These are phyloP conservation scores for Baryphthengus martii DNA, from an alignment of 2,113 vertebrate species.

Conservation along the genomic window DNA sequence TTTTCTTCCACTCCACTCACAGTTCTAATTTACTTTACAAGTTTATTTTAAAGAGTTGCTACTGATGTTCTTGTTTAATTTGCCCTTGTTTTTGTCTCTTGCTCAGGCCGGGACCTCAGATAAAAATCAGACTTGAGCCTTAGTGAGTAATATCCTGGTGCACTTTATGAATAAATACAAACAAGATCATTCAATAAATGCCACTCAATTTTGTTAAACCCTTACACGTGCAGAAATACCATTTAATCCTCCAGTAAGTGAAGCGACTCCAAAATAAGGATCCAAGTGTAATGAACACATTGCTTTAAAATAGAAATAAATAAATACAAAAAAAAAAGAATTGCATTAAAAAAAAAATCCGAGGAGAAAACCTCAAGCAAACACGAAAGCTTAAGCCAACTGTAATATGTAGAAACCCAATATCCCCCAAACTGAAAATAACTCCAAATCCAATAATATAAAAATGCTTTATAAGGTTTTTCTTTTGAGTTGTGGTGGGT, in stretches of 20 bases:
- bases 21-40: not conserved
- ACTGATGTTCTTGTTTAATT: not conserved
- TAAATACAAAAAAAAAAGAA: not conserved
- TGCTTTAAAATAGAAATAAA: constrained; percentile 39
- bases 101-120: constrained; percentile 59
- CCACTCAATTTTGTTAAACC: constrained; percentile 64
- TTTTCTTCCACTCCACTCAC: not conserved
- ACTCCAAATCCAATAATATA: constrained; percentile 55
- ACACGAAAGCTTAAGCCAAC: constrained; percentile 46
- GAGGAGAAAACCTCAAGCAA: constrained; percentile 54
- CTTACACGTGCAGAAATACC: constrained; percentile 61
- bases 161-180: constrained; percentile 74
- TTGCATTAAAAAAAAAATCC: not conserved
- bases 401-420: constrained; percentile 51
- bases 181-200: constrained; percentile 71
- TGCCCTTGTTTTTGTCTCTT: constrained; percentile 54
- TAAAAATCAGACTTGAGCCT: constrained; percentile 68
- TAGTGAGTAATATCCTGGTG: constrained; percentile 60
- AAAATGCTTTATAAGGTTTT: constrained; percentile 55
- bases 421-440: constrained; percentile 57
- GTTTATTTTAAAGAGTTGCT: not conserved
- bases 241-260: constrained; percentile 59
- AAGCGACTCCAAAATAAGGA: constrained; percentile 59
- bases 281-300: constrained; percentile 58
- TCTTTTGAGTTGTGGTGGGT: not conserved